A percentile compares a stretch with the other conserved stretches of the same genome.
phyloP scores from a whole-genome alignment of 2,113 vertebrate species.

The Macrotus californicus region DNA sequence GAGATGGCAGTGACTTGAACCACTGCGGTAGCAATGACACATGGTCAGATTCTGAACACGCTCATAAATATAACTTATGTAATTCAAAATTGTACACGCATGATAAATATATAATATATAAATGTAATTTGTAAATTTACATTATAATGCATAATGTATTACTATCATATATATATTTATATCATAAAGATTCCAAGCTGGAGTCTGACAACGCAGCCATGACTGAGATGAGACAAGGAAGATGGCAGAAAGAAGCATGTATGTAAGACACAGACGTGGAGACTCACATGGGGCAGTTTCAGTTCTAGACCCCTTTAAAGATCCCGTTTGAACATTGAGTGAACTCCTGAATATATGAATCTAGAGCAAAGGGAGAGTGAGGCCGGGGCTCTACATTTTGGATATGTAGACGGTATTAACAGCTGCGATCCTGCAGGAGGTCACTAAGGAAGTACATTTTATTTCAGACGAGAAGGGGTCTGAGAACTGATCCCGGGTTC shows the following conservation, averaged over 20 bases:
- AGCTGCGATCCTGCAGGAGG: neutral
- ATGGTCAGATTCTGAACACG: neutral
- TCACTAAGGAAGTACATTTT: neutral
- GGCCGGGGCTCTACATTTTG: neutral
- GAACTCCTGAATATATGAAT: neutral
- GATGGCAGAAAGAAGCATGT: neutral
- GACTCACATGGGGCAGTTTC: neutral
- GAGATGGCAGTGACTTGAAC: neutral
- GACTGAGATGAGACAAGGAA: neutral
- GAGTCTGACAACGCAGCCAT: neutral
- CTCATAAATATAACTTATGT: neutral
- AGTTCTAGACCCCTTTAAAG: neutral
- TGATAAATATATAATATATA: neutral
- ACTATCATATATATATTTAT: neutral
- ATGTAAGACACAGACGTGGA: fast-evolving
- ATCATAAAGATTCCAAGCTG: neutral
- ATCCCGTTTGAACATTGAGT: neutral
- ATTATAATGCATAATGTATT: neutral
- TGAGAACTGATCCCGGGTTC: neutral
- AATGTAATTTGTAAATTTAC: neutral
- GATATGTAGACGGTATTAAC: neutral
- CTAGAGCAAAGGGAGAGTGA: neutral
- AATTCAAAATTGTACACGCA: neutral
- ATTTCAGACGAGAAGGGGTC: neutral
- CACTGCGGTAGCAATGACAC: neutral